These are phyloP conservation scores for Leptinotarsa peninsularis DNA, from an alignment of 2,888 invertebrate genomes.

Conservation along the genomic window DNA sequence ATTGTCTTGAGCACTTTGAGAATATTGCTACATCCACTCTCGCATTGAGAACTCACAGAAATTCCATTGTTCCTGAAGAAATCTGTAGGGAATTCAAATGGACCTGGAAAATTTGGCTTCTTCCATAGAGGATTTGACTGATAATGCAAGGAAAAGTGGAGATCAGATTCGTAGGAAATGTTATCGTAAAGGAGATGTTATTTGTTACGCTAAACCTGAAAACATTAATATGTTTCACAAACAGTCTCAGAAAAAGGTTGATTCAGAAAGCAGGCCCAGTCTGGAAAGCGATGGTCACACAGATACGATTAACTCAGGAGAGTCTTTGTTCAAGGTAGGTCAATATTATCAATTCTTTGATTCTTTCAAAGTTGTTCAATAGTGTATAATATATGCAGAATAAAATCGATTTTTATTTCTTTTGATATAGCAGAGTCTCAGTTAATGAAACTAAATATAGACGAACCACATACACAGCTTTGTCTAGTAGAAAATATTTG, in stretches of 20 bases:
- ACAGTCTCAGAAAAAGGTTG: not conserved
- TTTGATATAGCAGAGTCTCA: no score
- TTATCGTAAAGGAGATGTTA: constrained; percentile 49
- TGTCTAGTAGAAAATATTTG: no score
- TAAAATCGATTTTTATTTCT: no score
- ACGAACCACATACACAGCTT: no score
- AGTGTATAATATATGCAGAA: no score
- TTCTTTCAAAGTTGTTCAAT: not conserved
- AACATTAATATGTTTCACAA: constrained; percentile 47
- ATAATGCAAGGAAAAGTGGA: not conserved
- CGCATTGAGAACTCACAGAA: not conserved
- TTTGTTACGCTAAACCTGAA: constrained; percentile 49
- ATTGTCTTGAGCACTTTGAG: no score
- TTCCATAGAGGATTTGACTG: not conserved
- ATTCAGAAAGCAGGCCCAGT: not conserved
- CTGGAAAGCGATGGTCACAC: constrained; percentile 17
- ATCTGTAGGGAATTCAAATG: not conserved
- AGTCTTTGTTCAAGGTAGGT: constrained; percentile 53
- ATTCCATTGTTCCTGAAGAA: not conserved
- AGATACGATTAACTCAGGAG: constrained; percentile 51
- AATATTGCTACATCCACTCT: no score
- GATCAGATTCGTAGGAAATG: constrained; percentile 26
- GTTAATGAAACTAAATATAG: no score
- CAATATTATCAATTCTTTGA: not conserved
- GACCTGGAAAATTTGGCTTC: not conserved